These are phyloP conservation scores for Synergus gifuensis DNA, from an alignment of 2,888 invertebrate species.

Conservation along the genomic window DNA sequence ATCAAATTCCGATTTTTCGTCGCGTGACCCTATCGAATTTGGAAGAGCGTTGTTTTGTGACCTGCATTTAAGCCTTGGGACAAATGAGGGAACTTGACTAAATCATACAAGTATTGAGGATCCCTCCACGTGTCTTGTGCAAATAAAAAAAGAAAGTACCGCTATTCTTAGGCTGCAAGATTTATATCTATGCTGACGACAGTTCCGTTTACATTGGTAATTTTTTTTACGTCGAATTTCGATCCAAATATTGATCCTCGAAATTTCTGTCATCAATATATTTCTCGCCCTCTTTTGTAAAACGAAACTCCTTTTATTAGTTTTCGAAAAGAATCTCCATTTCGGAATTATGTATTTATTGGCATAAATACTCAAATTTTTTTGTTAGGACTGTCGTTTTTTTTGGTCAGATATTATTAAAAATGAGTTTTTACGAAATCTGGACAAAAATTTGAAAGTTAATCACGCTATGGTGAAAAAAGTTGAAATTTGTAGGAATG, in stretches of 20 bases:
- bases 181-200: constrained; percentile 55
- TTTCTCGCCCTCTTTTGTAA: too few species aligned
- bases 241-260: constrained; percentile 12
- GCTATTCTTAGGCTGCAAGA: constrained; percentile 66
- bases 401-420: too few species aligned
- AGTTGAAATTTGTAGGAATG: too few species aligned
- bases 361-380: too few species aligned
- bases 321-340: too few species aligned
- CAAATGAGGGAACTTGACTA: constrained; percentile 22
- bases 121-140: constrained; percentile 27
- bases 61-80: constrained; percentile 27
- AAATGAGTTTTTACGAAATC: too few species aligned
- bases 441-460: too few species aligned
- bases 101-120: constrained; percentile 20
- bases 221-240: constrained; percentile 58
- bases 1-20: constrained; percentile 13
- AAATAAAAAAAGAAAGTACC: constrained; percentile 65
- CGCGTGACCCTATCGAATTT: constrained; percentile 25
- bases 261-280: not conserved
- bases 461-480: too few species aligned
- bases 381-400: too few species aligned
- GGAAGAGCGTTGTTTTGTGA: not conserved
- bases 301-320: too few species aligned
- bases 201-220: constrained; percentile 65
- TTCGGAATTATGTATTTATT: too few species aligned